Percentiles rank a stretch among this genome's conserved stretches.
Evolutionary conservation across 2,888 invertebrate genomes (phyloP).

Genomic region (Steinernema scapterisci): DNA sequence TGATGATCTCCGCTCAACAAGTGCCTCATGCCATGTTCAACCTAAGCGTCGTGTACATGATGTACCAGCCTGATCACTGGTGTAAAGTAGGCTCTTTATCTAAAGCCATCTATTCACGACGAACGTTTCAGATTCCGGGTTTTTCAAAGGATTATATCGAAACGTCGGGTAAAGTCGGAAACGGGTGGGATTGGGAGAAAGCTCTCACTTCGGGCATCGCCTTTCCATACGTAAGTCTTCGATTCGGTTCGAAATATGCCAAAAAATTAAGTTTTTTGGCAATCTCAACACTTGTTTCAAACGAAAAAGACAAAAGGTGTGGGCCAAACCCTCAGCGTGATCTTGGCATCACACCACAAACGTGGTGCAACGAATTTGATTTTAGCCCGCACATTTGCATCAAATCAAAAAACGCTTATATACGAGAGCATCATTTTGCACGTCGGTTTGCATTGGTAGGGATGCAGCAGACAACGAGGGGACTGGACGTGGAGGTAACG

Average conservation of each 20-base stretch:
- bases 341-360: too few relatives aligned
- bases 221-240: constrained; percentile 3
- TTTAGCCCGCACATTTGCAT: too few relatives aligned
- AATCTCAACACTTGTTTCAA: background rate
- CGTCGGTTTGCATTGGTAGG: too few relatives aligned
- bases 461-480: too few relatives aligned
- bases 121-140: constrained; percentile 10
- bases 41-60: constrained; percentile 66
- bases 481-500: too few relatives aligned
- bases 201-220: constrained; percentile 19
- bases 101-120: too few relatives aligned
- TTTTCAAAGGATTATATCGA: constrained; percentile 27
- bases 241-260: too few relatives aligned
- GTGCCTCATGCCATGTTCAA: constrained; percentile 68
- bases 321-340: too few relatives aligned
- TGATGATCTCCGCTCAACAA: constrained; percentile 66
- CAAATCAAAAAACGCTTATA: too few relatives aligned
- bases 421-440: too few relatives aligned
- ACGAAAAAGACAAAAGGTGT: too few relatives aligned
- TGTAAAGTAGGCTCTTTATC: constrained; percentile 43
- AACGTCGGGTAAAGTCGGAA: constrained; percentile 7
- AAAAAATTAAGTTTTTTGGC: background rate
- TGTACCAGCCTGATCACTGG: constrained; percentile 51
- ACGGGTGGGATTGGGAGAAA: constrained; percentile 19
- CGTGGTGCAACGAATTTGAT: too few relatives aligned